phyloP scores from a whole-genome alignment of 2,797 vertebrate species.

The Novumbra hubbsi region DNA sequence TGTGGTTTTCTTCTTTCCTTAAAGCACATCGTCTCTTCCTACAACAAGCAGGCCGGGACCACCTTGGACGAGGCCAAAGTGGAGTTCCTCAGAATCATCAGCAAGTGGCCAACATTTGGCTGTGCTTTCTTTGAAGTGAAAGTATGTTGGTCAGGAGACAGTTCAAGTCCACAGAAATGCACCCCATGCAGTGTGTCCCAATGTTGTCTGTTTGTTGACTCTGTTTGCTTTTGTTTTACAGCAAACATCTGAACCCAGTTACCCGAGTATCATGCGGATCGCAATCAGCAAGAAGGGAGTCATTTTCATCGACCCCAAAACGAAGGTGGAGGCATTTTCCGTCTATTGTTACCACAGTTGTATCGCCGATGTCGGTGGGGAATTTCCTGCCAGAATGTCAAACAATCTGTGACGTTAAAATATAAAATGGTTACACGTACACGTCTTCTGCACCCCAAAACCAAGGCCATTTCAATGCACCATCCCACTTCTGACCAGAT shows the following conservation, averaged over 20 bases:
- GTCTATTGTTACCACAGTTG: no score
- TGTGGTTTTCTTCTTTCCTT: conserved; percentile 2
- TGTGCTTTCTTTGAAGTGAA: conserved; percentile 94
- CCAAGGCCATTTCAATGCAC: not conserved
- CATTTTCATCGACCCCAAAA: conserved; percentile 82
- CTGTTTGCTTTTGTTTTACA: conserved; percentile 52
- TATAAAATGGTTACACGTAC: not conserved
- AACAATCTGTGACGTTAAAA: not conserved
- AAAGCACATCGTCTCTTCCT: conserved; percentile 82
- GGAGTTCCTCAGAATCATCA: conserved; percentile 81
- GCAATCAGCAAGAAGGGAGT: conserved; percentile 90
- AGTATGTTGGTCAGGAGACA: conserved; percentile 63
- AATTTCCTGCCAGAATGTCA: not conserved
- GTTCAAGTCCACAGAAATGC: not conserved
- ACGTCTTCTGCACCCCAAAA: not conserved
- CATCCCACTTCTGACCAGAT: not conserved
- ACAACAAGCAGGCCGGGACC: conserved; percentile 80
- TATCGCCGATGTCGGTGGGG: not conserved
- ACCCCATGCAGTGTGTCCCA: not conserved
- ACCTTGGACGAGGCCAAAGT: conserved; percentile 87
- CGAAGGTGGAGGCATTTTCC: conserved; percentile 78
- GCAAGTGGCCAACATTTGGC: conserved; percentile 88
- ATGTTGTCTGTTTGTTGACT: not conserved
- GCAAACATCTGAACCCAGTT: conserved; percentile 90
- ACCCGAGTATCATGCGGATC: conserved; percentile 79